A percentile compares a stretch with the other conserved stretches of the same genome.
These are phyloP conservation scores for Molanna angustata DNA, from an alignment of 2,888 invertebrate species.

Conservation along the genomic window DNA sequence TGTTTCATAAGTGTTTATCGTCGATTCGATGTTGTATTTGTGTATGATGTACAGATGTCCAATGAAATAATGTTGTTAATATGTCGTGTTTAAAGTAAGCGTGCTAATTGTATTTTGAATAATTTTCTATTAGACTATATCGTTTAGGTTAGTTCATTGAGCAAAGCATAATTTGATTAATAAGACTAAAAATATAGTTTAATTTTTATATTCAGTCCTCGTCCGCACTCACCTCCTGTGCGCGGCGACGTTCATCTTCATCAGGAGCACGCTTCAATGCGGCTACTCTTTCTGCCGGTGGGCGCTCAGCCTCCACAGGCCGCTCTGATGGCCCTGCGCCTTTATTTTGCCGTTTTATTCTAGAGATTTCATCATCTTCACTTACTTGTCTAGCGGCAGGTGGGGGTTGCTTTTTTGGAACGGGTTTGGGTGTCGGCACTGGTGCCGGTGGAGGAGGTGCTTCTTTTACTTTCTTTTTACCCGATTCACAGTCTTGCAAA, in stretches of 20 bases:
- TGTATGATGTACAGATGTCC: slow-evolving; percentile 4
- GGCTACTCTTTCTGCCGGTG: slow-evolving; percentile 49
- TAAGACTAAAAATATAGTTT: too few species aligned
- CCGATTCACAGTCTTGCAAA: slow-evolving; percentile 75
- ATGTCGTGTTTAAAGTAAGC: slow-evolving; percentile 11
- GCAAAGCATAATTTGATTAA: slow-evolving; percentile 12
- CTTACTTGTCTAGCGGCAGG: slow-evolving; percentile 76
- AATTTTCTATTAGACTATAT: background rate
- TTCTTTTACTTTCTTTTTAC: slow-evolving; percentile 73
- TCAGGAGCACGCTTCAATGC: slow-evolving; percentile 52
- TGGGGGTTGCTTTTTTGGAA: slow-evolving; percentile 53
- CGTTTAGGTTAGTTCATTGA: slow-evolving; percentile 1
- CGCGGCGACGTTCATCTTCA: slow-evolving; percentile 64
- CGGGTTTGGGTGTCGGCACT: slow-evolving; percentile 56
- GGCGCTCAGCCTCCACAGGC: slow-evolving; percentile 50
- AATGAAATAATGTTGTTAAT: slow-evolving; percentile 16
- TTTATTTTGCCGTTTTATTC: slow-evolving; percentile 85
- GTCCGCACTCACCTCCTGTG: slow-evolving; percentile 75
- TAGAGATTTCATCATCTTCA: slow-evolving; percentile 87
- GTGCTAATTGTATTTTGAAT: slow-evolving; percentile 5
- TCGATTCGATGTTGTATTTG: slow-evolving; percentile 2
- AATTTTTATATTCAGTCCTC: slow-evolving; percentile 46
- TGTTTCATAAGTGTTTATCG: slow-evolving; percentile 4
- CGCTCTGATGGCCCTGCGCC: slow-evolving; percentile 58
- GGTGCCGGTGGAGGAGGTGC: slow-evolving; percentile 53